Evolutionary conservation across 2,797 vertebrate genomes (phyloP).

Genomic region (Alfaro cultratus): DNA sequence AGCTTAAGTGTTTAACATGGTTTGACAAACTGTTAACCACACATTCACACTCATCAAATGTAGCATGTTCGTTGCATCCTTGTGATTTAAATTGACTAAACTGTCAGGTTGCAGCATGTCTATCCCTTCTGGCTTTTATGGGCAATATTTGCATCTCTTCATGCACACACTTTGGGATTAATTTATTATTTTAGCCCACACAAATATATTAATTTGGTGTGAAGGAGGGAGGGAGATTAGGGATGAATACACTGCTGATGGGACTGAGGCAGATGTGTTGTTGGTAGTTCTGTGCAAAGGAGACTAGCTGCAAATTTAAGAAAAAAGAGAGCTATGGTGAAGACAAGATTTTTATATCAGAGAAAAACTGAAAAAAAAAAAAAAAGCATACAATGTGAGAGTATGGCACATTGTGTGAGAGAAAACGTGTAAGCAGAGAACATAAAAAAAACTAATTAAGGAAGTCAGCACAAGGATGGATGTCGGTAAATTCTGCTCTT

Average conservation of each 20-base stretch:
- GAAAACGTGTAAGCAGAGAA: slow-evolving; percentile 1
- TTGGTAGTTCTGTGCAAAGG: neutral
- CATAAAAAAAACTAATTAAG: slow-evolving; percentile 41
- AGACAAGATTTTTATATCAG: slow-evolving; percentile 38
- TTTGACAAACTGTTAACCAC: neutral
- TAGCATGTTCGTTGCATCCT: slow-evolving; percentile 21
- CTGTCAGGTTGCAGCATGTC: slow-evolving; percentile 33
- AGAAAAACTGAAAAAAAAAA: slow-evolving; percentile 6
- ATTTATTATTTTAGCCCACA: slow-evolving; percentile 60
- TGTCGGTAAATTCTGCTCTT: slow-evolving; percentile 42
- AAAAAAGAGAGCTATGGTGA: slow-evolving; percentile 2
- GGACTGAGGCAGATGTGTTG: slow-evolving; percentile 21
- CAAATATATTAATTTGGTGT: slow-evolving; percentile 58
- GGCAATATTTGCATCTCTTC: slow-evolving; percentile 18
- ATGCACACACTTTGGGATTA: slow-evolving; percentile 44
- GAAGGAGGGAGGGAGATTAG: slow-evolving; percentile 25
- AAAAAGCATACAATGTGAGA: neutral
- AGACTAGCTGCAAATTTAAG: slow-evolving; percentile 15
- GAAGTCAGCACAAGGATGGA: slow-evolving; percentile 18
- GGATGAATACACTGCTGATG: slow-evolving; percentile 41
- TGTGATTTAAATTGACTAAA: slow-evolving; percentile 61
- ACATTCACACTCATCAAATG: neutral
- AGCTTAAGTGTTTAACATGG: neutral
- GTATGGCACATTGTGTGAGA: slow-evolving; percentile 18
- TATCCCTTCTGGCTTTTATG: slow-evolving; percentile 17